Percentiles rank a stretch among this genome's conserved stretches.
phyloP scores from a whole-genome alignment of 2,888 invertebrate species.

The Phyllotreta striolata region DNA sequence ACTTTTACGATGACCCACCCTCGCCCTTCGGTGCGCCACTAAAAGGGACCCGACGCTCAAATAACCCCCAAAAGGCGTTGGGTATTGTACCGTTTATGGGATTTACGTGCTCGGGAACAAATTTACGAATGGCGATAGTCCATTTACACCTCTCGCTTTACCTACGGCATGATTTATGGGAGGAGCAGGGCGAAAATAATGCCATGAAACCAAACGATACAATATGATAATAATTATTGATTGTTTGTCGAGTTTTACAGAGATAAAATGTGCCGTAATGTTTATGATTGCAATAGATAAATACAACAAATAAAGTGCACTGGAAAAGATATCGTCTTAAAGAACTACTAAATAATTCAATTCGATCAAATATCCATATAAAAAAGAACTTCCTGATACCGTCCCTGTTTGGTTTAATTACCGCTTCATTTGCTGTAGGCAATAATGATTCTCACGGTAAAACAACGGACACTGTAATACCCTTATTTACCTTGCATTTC shows the following conservation, averaged over 20 bases:
- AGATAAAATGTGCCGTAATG: no score
- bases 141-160: conserved; percentile 26
- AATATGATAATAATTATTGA: not conserved
- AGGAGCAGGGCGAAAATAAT: no score
- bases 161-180: not conserved
- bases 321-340: no score
- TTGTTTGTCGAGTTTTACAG: no score
- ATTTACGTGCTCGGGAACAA: conserved; percentile 29
- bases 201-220: no score
- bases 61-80: conserved; percentile 13
- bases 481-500: conserved; percentile 33
- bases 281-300: no score
- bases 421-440: conserved; percentile 42
- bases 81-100: conserved; percentile 25
- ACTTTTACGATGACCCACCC: conserved; percentile 6
- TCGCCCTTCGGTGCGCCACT: no score
- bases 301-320: no score
- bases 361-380: conserved; percentile 1
- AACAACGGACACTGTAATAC: conserved; percentile 30
- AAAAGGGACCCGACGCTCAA: conserved; percentile 10
- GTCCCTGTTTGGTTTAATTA: conserved; percentile 24
- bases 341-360: no score
- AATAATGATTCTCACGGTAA: conserved; percentile 38
- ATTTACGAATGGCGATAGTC: conserved; percentile 22
- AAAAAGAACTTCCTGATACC: not conserved